Base-by-base conservation (phyloP, 2,888 invertebrate species). In the Artemia sinica region DNA sequence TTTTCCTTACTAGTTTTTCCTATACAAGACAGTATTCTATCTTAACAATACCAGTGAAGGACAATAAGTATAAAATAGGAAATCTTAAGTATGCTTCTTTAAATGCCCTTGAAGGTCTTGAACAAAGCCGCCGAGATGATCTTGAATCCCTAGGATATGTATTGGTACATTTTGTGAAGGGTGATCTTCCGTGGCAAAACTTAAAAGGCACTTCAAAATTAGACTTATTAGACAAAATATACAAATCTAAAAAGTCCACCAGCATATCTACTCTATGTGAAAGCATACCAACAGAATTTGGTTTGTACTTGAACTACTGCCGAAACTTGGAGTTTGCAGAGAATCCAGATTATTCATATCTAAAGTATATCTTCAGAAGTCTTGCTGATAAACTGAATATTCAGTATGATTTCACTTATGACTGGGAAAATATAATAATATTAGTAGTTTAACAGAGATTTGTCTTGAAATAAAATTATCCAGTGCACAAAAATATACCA, bases 91-190 rank as follows among this genome's bases (percentile, higher is more conserved):
- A 98, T 81, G 98, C 98, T 73, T 95, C 95, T 73, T n/a, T 98
- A 77, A 98, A 98, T 82, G 97, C 98, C 73, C 98, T 99, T 82
- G 84, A 97, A 77, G 97, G 97, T 75, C 96, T 96, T 79, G 96
- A 97, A 80, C 96, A 96, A 79, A 80, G 95, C 76, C 88, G 98
- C 74, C 85, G 98, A 74, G 98, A 98, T 81, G 98, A 98, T 79
- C 92, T 99, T 91, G 98, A 98, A 80, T 96, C 96, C 12, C 84
- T 97, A 73, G 97, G 97, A 74, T 98, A 98, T 79, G 97, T 98
- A 73, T 87, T 99, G 77, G 97, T 99, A 96, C 98, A 98, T 82
- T 83, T 91, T 82, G 96, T 89, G 81, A 80, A 83, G 79, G 92
- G 93, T 71, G 88, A 89, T 72, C 81, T 97, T 75, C 95, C 96